Percentiles rank a stretch among this genome's conserved stretches.
Conservation (phyloP, 2,888 invertebrate genomes). For the Apotomis capreana region DNA sequence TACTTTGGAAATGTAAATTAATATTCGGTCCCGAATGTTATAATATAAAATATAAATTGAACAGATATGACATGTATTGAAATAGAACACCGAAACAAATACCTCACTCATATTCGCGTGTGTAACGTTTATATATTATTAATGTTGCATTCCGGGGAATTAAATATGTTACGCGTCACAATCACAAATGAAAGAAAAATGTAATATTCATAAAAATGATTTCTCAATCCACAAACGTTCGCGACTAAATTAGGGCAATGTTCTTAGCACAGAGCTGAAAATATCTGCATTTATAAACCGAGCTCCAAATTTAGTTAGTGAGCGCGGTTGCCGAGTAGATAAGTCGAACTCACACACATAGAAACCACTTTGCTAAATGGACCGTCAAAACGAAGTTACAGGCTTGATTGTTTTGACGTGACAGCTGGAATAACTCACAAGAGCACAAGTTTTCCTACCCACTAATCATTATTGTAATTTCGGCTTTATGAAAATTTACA, state of each 20-base stretch:
- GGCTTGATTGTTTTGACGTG: constrained; percentile 41
- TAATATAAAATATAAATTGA: constrained; percentile 36
- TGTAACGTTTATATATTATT: background rate
- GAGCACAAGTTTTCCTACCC: constrained; percentile 32
- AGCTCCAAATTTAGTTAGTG: constrained; percentile 31
- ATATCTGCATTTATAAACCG: constrained; percentile 20
- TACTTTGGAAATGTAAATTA: constrained; percentile 36
- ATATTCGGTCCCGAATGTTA: constrained; percentile 34
- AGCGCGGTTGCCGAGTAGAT: constrained; percentile 11
- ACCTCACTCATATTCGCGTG: constrained; percentile 5
- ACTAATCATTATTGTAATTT: constrained; percentile 34
- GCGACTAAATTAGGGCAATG: background rate
- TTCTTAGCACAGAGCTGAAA: constrained; percentile 11
- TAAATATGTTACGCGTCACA: background rate
- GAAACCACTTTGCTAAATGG: constrained; percentile 41
- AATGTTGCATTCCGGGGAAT: background rate
- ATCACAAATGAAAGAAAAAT: background rate
- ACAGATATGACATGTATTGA: constrained; percentile 34
- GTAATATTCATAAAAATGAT: background rate
- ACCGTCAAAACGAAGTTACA: constrained; percentile 41
- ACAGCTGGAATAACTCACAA: constrained; percentile 39
- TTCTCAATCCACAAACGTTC: background rate
- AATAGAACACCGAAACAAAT: constrained; percentile 5
- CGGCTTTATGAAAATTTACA: constrained; percentile 35
- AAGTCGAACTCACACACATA: constrained; percentile 30